Evolutionary conservation across 2,888 invertebrate genomes (phyloP).

Genomic region (Abscondita cerata): DNA sequence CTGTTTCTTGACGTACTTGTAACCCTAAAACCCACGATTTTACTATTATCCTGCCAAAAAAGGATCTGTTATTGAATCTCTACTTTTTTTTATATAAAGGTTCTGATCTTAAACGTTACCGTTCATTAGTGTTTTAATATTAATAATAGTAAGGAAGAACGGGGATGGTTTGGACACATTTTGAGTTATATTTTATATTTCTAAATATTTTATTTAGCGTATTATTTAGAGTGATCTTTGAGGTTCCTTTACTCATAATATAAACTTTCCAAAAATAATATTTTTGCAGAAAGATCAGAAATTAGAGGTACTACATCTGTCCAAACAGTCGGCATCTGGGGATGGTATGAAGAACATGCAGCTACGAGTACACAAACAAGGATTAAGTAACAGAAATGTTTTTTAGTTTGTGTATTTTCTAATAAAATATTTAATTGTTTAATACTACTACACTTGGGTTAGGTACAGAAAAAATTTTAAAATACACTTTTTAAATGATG

Average conservation of each 20-base stretch:
- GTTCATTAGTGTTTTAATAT: no score
- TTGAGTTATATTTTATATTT: not conserved
- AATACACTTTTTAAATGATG: no score
- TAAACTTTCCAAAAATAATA: not conserved
- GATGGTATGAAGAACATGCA: not conserved
- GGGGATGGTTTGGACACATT: not conserved
- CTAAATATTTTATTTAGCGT: not conserved
- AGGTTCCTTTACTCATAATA: not conserved
- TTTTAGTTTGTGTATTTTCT: not conserved
- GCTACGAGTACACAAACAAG: not conserved
- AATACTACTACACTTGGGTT: no score
- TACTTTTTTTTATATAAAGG: no score
- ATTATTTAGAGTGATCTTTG: not conserved
- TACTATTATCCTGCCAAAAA: no score
- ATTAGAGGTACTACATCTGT: not conserved
- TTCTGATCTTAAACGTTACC: no score
- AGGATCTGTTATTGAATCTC: no score
- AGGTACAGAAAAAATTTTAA: no score
- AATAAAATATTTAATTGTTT: no score
- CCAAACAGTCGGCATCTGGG: not conserved
- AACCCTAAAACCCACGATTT: no score
- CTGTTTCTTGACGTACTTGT: no score
- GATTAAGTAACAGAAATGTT: not conserved
- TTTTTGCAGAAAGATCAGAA: not conserved
- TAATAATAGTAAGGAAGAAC: not conserved